These are phyloP conservation scores for Actinemys pallida DNA, from an alignment of 2,113 vertebrate species.

Conservation along the genomic window DNA sequence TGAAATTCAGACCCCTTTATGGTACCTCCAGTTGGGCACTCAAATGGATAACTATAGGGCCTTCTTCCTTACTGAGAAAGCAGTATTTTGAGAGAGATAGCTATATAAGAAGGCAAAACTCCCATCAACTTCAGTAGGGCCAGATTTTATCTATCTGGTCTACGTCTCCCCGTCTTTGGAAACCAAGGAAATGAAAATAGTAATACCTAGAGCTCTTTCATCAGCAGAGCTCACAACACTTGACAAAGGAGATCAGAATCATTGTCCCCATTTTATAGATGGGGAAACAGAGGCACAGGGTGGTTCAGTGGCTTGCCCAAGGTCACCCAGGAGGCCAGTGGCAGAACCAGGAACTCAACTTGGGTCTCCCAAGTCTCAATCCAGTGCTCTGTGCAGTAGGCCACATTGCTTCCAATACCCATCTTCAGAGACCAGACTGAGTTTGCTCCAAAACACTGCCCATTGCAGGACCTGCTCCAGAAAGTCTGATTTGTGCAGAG, in stretches of 20 bases:
- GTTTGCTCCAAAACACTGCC: background rate
- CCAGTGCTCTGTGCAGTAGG: background rate
- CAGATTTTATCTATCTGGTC: background rate
- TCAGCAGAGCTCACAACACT: background rate
- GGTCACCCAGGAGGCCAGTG: background rate
- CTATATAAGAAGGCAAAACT: background rate
- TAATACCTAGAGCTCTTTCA: background rate
- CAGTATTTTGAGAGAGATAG: background rate
- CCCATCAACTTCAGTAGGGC: background rate
- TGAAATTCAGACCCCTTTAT: no score
- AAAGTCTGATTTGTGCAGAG: background rate
- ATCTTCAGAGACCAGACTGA: background rate
- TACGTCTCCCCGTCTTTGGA: background rate
- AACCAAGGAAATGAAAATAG: background rate
- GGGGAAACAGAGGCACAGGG: background rate
- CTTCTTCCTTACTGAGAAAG: background rate
- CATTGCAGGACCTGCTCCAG: background rate
- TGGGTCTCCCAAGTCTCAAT: background rate
- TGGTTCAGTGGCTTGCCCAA: background rate
- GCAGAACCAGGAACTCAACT: background rate
- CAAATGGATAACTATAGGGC: background rate
- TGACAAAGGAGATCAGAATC: background rate
- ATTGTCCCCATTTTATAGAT: background rate
- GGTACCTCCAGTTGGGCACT: background rate
- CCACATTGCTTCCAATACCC: background rate